These are phyloP conservation scores for Pampusana beccarii DNA, from an alignment of 2,113 vertebrate genomes.

Conservation along the genomic window DNA sequence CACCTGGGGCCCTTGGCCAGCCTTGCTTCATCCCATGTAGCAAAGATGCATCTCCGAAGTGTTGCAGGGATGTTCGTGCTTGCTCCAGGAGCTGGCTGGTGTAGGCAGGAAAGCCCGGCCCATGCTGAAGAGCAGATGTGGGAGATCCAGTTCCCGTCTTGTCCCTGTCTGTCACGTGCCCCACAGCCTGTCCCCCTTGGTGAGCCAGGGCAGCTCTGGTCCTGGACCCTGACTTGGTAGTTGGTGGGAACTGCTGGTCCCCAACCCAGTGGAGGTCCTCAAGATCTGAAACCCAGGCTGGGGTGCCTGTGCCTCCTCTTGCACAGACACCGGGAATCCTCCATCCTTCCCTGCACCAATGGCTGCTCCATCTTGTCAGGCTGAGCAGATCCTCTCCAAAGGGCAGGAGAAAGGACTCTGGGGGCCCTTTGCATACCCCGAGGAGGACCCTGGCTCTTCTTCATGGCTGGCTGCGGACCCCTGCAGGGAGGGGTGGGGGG, in stretches of 20 bases:
- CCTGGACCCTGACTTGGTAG: neutral
- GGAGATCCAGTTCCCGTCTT: neutral
- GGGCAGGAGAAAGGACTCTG: neutral
- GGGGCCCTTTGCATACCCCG: neutral
- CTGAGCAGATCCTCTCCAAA: neutral
- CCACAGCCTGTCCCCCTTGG: fast-evolving
- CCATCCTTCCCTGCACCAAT: fast-evolving
- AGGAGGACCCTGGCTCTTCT: neutral
- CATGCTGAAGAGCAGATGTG: neutral
- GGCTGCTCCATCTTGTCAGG: neutral
- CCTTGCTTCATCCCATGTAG: neutral
- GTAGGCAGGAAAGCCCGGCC: neutral
- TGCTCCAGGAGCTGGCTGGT: neutral
- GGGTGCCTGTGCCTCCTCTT: neutral
- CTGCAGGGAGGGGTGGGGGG: too few relatives aligned
- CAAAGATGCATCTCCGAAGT: neutral
- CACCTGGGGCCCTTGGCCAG: neutral
- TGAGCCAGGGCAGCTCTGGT: neutral
- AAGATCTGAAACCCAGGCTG: neutral
- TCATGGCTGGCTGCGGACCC: too few relatives aligned
- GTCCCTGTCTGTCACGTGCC: fast-evolving
- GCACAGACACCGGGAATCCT: neutral
- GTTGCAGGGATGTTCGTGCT: neutral
- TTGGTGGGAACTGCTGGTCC: fast-evolving
- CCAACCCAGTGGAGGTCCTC: neutral